phyloP scores from a whole-genome alignment of 1,140 invertebrate genomes.

The Pseudomyrmex dendroicus region DNA sequence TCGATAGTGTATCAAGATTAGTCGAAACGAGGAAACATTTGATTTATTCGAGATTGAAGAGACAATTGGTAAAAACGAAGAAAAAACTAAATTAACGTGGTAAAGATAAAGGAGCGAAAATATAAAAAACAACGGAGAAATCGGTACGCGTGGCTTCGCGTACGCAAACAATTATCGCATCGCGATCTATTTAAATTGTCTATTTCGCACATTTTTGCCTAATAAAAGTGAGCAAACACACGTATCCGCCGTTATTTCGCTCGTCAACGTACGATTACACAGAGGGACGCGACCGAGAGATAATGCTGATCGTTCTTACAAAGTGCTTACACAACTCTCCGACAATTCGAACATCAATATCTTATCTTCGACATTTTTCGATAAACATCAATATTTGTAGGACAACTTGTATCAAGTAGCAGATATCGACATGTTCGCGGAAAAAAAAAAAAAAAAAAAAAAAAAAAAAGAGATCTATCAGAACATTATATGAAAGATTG shows the following conservation, averaged over 20 bases:
- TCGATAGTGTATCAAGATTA: no score
- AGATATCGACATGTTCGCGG: neutral
- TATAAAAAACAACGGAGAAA: neutral
- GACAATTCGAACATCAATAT: neutral
- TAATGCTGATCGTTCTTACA: neutral
- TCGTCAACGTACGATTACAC: neutral
- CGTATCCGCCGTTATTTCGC: neutral
- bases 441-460: no score
- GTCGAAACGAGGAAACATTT: no score
- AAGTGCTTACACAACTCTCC: neutral
- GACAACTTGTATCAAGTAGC: neutral
- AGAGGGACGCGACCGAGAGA: neutral
- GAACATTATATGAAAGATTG: no score
- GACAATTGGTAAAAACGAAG: neutral
- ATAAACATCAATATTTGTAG: neutral
- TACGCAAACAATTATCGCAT: slow-evolving; percentile 36
- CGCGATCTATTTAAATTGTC: slow-evolving; percentile 4
- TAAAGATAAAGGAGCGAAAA: neutral
- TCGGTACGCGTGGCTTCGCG: slow-evolving; percentile 21
- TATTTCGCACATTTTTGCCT: slow-evolving; percentile 9
- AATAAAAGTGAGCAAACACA: slow-evolving; percentile 4
- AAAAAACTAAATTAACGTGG: neutral
- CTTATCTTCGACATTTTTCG: neutral
- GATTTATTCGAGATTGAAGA: no score
- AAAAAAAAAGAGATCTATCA: no score